Evolutionary conservation across 1,140 invertebrate species (phyloP), one percentile per base, ranked within the genome.

Genomic region (Papilio polytes): DNA sequence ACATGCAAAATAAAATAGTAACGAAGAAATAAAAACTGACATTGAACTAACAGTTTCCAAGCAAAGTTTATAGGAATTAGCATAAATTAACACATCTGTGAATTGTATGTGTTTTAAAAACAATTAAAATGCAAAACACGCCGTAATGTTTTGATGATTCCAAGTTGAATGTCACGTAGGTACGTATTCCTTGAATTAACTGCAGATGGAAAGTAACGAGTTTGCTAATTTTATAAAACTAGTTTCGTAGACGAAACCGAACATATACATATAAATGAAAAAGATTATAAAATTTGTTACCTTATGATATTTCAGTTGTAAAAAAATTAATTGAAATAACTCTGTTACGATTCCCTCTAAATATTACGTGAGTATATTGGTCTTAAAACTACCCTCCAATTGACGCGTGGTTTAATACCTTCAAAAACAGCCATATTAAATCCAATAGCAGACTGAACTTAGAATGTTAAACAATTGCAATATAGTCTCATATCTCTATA

Each of bases 391-490:
- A 56, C 53, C 8, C 53, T 56, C 53, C 18, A 56, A 56, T 20
- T 15, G 51, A 53, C 15, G 18, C 13, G 46, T 48, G 1, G 46
- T 53, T 53, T 3, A 53, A 53, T 53, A 53, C 13, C 36, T 41
- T 6, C 15, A 53, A 18, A 53, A 53, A 6, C 13, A 53, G 15
- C 6, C 51, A 53, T 53, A 18, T 18, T 6, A 53, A 53, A 53
- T 18, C 13, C 51, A 18, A 7, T 8, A 31, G 22, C 12, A 36
- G 4, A 66, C 22, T 66, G 26, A 66, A 63, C 59, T 3, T 63
- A 26, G 22, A 66, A 66, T 66, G 26, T 66, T 66, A 31, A 31
- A 66, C 13, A 66, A 66, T 66, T 66, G 31, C 63, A 66, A 66
- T 66, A 66, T 66, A 31, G 63, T 31, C 26, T 31, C 63, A 15